Conservation (phyloP, 2,888 invertebrate species). For the Dicycla oo region DNA sequence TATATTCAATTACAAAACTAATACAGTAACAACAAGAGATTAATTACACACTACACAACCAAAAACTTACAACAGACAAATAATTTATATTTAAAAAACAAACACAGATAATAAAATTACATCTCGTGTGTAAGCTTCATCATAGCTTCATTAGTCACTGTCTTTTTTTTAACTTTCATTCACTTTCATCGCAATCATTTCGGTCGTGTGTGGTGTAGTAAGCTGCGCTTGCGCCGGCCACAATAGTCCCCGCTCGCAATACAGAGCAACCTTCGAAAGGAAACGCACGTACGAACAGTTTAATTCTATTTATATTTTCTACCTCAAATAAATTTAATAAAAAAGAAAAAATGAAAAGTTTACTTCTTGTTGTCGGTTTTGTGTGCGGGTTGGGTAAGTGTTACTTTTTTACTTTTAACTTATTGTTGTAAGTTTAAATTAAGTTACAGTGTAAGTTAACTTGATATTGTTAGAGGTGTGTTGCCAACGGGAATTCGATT, state of each 20-base stretch:
- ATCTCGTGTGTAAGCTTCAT: constrained; percentile 39
- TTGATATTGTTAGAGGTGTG: constrained; percentile 38
- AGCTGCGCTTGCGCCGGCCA: constrained; percentile 73
- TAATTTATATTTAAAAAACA: constrained; percentile 3
- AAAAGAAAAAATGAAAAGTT: constrained; percentile 78
- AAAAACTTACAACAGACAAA: constrained; percentile 1
- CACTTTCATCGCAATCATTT: constrained; percentile 68
- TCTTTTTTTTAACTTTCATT: constrained; percentile 62
- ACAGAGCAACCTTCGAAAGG: constrained; percentile 83
- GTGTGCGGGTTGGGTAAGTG: constrained; percentile 84
- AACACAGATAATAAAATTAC: constrained; percentile 26
- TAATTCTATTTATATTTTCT: constrained; percentile 67
- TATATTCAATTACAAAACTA: constrained; percentile 31
- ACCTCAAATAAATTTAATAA: constrained; percentile 63
- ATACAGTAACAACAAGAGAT: constrained; percentile 32
- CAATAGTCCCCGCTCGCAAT: constrained; percentile 80
- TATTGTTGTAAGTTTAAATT: constrained; percentile 25
- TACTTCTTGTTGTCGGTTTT: constrained; percentile 76
- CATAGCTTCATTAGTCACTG: constrained; percentile 44
- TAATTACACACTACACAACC: constrained; percentile 16
- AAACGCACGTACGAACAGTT: constrained; percentile 82
- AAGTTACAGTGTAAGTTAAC: constrained; percentile 30
- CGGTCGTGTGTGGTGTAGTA: constrained; percentile 70
- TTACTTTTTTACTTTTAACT: constrained; percentile 32
- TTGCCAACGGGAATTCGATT: constrained; percentile 38